These are phyloP conservation scores for Hemicentrotus pulcherrimus DNA, from an alignment of 35 echinoderm and acorn worm species.

Conservation along the genomic window DNA sequence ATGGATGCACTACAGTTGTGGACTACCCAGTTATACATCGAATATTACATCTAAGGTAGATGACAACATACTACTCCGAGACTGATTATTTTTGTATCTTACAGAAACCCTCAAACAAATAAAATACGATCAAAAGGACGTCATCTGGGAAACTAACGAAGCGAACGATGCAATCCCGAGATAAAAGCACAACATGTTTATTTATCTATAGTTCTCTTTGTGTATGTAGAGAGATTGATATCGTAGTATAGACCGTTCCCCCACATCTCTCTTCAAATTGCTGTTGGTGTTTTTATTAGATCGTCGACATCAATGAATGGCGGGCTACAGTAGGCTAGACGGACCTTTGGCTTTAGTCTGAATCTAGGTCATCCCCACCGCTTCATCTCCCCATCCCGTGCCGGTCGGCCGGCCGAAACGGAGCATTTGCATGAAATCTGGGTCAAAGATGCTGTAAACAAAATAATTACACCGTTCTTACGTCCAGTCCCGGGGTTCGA, in stretches of 20 bases:
- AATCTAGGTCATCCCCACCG: not conserved
- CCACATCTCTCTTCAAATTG: not conserved
- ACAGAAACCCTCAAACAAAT: not conserved
- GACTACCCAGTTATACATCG: no score
- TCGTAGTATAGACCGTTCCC: not conserved
- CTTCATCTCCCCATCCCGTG: not conserved
- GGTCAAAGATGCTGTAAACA: conserved; percentile 2
- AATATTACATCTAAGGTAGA: not conserved
- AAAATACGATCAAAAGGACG: not conserved
- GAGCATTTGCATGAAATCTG: not conserved
- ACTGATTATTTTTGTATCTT: not conserved
- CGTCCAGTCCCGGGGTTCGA: not conserved
- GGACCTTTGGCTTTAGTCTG: not conserved
- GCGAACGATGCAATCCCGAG: not conserved
- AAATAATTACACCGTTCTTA: not conserved
- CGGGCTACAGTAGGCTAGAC: no score
- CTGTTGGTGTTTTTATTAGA: not conserved
- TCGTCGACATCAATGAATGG: not conserved
- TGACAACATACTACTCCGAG: not conserved
- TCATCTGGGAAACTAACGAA: not conserved
- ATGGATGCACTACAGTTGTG: no score
- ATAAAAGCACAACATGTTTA: not conserved
- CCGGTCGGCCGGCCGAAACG: not conserved
- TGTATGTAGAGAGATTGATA: not conserved
- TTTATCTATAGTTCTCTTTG: not conserved